Percentiles rank a stretch among this genome's conserved stretches.
These are phyloP conservation scores for Neomorphus geoffroyi DNA, from an alignment of 2,797 vertebrate species.

Conservation along the genomic window DNA sequence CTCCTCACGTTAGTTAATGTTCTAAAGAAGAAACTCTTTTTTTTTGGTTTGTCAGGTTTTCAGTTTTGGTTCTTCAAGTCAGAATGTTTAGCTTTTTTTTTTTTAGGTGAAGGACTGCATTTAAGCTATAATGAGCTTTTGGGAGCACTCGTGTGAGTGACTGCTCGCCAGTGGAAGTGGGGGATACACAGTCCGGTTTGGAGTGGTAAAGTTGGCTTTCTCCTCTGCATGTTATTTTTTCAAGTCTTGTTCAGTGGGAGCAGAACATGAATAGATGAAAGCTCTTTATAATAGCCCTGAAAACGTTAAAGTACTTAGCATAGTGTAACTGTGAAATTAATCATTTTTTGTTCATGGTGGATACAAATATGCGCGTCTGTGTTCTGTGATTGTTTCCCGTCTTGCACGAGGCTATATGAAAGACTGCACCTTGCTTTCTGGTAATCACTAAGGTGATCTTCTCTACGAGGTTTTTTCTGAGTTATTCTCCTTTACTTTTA, in stretches of 20 bases:
- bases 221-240: neutral
- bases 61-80: fast-evolving
- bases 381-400: neutral
- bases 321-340: neutral
- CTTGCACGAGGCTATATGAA: neutral
- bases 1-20: neutral
- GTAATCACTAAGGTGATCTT: neutral
- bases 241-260: neutral
- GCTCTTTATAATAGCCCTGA: neutral
- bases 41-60: fast-evolving
- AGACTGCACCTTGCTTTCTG: neutral
- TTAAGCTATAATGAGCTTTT: fast-evolving
- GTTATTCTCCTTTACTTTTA: neutral
- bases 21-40: too few species aligned
- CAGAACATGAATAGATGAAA: neutral
- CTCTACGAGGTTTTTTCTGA: neutral
- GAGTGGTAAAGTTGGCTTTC: neutral
- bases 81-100: fast-evolving
- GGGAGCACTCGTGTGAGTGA: neutral
- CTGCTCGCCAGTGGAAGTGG: neutral
- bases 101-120: neutral
- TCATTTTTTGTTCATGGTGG: neutral
- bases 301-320: neutral
- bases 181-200: fast-evolving
- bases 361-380: neutral